phyloP scores from a whole-genome alignment of 2,113 vertebrate species.

The Sylvia atricapilla region DNA sequence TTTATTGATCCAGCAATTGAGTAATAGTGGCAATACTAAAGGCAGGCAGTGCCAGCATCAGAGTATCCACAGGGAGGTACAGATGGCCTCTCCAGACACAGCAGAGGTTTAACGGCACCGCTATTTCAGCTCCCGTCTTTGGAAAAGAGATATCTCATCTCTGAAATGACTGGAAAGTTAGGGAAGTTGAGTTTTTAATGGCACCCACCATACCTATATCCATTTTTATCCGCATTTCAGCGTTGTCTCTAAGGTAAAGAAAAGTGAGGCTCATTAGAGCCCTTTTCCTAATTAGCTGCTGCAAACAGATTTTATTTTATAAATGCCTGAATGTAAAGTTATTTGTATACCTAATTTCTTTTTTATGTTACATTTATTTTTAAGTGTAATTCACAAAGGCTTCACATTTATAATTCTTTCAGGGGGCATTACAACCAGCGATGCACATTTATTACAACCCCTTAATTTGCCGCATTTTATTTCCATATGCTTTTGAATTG shows the following conservation, averaged over 20 bases:
- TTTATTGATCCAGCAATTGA: background rate
- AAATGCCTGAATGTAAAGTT: slow-evolving; percentile 74
- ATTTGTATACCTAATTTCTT: slow-evolving; percentile 80
- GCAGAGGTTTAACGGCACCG: background rate
- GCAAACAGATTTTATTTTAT: slow-evolving; percentile 71
- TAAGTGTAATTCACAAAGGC: slow-evolving; percentile 78
- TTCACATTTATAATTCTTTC: slow-evolving; percentile 77
- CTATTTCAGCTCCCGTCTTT: background rate
- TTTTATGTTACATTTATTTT: slow-evolving; percentile 79
- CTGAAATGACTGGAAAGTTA: slow-evolving; percentile 24
- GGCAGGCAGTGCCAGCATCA: background rate
- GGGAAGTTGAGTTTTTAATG: slow-evolving; percentile 45
- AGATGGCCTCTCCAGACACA: background rate
- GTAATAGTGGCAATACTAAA: background rate
- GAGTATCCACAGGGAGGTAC: background rate
- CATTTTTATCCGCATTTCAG: slow-evolving; percentile 4
- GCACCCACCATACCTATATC: slow-evolving; percentile 39
- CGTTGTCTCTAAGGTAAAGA: slow-evolving; percentile 51
- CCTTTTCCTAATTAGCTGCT: slow-evolving; percentile 73
- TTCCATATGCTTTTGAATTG: slow-evolving; percentile 79
- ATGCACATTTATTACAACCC: slow-evolving; percentile 70
- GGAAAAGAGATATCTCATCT: slow-evolving; percentile 9
- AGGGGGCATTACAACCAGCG: slow-evolving; percentile 70
- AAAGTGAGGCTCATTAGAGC: slow-evolving; percentile 57
- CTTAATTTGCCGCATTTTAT: slow-evolving; percentile 75